A percentile compares a stretch with the other conserved stretches of the same genome.
These are phyloP conservation scores for Phyllopteryx taeniolatus DNA, from an alignment of 2,113 vertebrate genomes.

Conservation along the genomic window DNA sequence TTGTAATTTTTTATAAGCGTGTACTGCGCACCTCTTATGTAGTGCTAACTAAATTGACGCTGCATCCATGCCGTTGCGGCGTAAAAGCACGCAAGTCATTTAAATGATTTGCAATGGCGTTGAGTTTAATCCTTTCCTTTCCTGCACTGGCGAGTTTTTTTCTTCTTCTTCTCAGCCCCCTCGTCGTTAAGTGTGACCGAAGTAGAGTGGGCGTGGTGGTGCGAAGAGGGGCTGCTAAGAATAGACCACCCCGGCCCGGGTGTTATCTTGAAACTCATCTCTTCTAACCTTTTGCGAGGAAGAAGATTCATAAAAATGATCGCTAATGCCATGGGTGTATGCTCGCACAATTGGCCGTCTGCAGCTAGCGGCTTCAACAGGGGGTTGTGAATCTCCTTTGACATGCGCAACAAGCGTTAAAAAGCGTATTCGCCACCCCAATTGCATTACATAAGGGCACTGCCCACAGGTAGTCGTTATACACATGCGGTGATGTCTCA, in stretches of 20 bases:
- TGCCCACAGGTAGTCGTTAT: slow-evolving; percentile 23
- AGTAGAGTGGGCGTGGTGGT: slow-evolving; percentile 56
- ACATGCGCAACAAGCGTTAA: slow-evolving; percentile 61
- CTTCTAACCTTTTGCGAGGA: slow-evolving; percentile 35
- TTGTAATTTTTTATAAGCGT: not conserved
- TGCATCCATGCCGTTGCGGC: not conserved
- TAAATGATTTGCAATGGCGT: not conserved
- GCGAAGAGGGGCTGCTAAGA: slow-evolving; percentile 36
- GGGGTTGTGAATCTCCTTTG: slow-evolving; percentile 17
- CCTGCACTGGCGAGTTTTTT: not conserved
- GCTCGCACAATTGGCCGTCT: slow-evolving; percentile 5
- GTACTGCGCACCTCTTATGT: not conserved
- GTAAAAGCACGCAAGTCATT: not conserved
- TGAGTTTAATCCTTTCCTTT: not conserved
- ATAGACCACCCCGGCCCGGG: slow-evolving; percentile 44
- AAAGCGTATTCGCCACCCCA: slow-evolving; percentile 15
- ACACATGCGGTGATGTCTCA: not conserved
- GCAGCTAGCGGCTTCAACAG: slow-evolving; percentile 18
- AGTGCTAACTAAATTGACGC: too few relatives aligned
- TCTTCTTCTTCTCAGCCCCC: slow-evolving; percentile 18
- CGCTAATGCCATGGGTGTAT: not conserved
- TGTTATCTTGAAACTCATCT: slow-evolving; percentile 32
- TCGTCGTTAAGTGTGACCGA: slow-evolving; percentile 3
- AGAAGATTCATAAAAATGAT: slow-evolving; percentile 7
- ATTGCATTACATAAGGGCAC: slow-evolving; percentile 39